Percentiles rank a stretch among this genome's conserved stretches.
Evolutionary conservation across 2,797 vertebrate genomes (phyloP).

Genomic region (Anabacerthia variegaticeps): DNA sequence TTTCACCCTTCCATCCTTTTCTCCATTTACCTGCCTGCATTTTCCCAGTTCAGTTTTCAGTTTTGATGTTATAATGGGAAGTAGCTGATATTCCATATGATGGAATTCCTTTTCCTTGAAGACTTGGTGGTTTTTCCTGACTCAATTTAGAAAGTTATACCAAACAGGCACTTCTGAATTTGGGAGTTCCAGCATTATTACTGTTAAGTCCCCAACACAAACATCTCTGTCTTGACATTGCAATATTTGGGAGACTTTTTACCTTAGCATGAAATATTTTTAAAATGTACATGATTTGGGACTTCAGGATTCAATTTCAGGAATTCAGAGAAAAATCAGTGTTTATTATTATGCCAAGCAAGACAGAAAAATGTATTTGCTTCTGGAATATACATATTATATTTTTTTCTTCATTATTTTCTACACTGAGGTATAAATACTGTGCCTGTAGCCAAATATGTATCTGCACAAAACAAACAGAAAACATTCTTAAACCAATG

Average conservation of each 20-base stretch:
- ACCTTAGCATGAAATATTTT: not conserved
- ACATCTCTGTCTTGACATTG: not conserved
- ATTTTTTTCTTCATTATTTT: conserved; percentile 71
- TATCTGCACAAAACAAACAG: conserved; percentile 75
- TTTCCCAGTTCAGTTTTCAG: conserved; percentile 9
- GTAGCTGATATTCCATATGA: not conserved
- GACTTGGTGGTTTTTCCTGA: not conserved
- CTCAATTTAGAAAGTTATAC: conserved; percentile 18
- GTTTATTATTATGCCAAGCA: not conserved
- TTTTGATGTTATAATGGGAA: not conserved
- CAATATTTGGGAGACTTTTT: not conserved
- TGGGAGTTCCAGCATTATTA: not conserved
- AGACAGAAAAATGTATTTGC: conserved; percentile 28
- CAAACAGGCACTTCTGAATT: not conserved
- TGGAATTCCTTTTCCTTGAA: not conserved
- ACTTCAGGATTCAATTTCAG: not conserved
- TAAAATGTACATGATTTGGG: not conserved
- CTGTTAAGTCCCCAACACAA: not conserved
- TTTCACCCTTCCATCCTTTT: not conserved
- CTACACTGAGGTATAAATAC: conserved; percentile 59
- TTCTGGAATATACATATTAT: conserved; percentile 63
- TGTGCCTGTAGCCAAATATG: conserved; percentile 69
- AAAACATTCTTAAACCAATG: conserved; percentile 72
- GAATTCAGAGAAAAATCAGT: not conserved
- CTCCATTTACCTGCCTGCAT: conserved; percentile 39